Base-by-base conservation (phyloP, 2,888 invertebrate species). In the Epinotia nisella region DNA sequence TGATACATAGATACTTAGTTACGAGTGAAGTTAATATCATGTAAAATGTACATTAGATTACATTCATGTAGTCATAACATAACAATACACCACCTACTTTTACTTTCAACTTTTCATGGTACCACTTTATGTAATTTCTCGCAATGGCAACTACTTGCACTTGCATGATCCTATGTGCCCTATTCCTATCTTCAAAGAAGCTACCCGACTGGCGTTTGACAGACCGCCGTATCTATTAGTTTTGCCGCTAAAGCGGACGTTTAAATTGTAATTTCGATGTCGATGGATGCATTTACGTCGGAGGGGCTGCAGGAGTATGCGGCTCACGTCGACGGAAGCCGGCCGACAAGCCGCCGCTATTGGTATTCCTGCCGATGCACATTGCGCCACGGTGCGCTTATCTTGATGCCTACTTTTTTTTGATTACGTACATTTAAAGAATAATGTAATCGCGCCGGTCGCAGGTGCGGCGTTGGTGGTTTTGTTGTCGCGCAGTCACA, bases 251-350 rank as follows among this genome's bases (percentile, higher is more conserved):
- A 77, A 88, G 89, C 90, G 90, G 91, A 91, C 88, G 90, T 82
- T 77, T 79, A 64, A 69, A 64, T 67, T 71, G 71, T 74, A 71
- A 82, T 81, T 80, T 81, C 79, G 81, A 84, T 82, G 66, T 41
- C 41, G 79, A 81, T 85, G 82, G 80, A 80, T 83, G 85, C 86
- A 86, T 89, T 85, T 80, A 84, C 82, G 80, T 78, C 82, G 58
- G 60, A 62, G 61, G 60, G 73, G 55, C 61, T 58, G 83, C 88
- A 87, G 69, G 75, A 21, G 75, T 72, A 92, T 89, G 85, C 92
- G 5, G 70, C 75, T 79, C 92, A 91, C 92, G 93, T 91, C 76
- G 67, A 77, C 91, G 92, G 93, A 92, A 92, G 91, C 92, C 91
- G 88, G 85, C 79, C 78, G 74, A 85, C 85, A 85, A 80, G 78